Evolutionary conservation across 2,797 vertebrate genomes (phyloP).

Genomic region (Parauchenoglanis ngamensis): DNA sequence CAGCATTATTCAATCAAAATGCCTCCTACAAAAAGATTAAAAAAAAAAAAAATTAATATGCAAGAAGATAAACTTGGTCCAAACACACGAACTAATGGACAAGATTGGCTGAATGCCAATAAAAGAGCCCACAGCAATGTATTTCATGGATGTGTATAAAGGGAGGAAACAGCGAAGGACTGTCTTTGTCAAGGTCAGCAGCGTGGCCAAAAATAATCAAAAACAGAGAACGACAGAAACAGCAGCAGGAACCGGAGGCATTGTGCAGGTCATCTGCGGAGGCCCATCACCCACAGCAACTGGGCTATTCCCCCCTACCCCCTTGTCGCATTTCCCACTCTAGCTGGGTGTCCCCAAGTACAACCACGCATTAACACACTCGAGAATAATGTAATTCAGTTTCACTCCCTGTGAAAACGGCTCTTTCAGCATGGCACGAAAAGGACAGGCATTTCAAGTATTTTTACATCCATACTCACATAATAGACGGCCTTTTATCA

Average conservation of each 20-base stretch:
- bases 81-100: not conserved
- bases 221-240: slow-evolving; percentile 37
- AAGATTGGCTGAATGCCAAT: slow-evolving; percentile 25
- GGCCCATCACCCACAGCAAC: slow-evolving; percentile 47
- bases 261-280: slow-evolving; percentile 49
- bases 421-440: slow-evolving; percentile 55
- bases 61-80: not conserved
- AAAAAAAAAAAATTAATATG: not conserved
- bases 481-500: slow-evolving; percentile 48
- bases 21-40: slow-evolving; percentile 63
- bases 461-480: slow-evolving; percentile 54
- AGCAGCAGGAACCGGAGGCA: slow-evolving; percentile 56
- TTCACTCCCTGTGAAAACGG: slow-evolving; percentile 54
- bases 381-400: slow-evolving; percentile 60
- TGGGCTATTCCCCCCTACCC: slow-evolving; percentile 22
- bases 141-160: slow-evolving; percentile 38
- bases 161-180: slow-evolving; percentile 58
- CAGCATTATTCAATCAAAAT: slow-evolving; percentile 57
- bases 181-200: slow-evolving; percentile 58
- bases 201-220: slow-evolving; percentile 66
- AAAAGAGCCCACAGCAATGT: slow-evolving; percentile 19
- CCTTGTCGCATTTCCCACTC: slow-evolving; percentile 47
- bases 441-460: slow-evolving; percentile 55
- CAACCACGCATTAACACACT: slow-evolving; percentile 59
- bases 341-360: slow-evolving; percentile 55